Base-by-base conservation (phyloP, 2,113 vertebrate species). In the Caranx melampygus region DNA sequence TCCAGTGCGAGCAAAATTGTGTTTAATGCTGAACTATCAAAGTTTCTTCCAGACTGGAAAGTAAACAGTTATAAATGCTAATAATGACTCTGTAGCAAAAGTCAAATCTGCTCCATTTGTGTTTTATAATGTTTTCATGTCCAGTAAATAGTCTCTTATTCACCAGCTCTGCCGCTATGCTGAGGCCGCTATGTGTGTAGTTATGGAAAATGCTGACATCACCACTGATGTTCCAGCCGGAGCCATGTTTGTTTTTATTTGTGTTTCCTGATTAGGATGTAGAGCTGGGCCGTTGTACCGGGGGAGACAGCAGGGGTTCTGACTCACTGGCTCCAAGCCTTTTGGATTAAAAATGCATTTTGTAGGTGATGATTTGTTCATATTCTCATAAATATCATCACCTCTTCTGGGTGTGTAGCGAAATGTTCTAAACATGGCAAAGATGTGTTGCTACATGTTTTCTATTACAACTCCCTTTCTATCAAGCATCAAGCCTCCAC, bases 211-310 rank as follows among this genome's bases (percentile, higher is more conserved):
- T 73, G 63, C n/a, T 80, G 82, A 73, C 4, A 20, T 78, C 78
- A 61, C 2, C n/a, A 21, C 1, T 4, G 31, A 70, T 33, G 64
- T 54, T 72, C 9, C 62, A 73, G 37, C 16, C 33, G 2, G 65
- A 61, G 37, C 59, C 61, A 34, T 80, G 37, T 74, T 70, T 81
- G 74, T 72, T 76, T 75, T 67, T 51, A 8, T 76, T 63, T 66
- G 35, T 15, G 45, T 58, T 72, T 68, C 44, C 70, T 71, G 74
- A 72, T 83, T 49, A 35, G 49, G 18, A 34, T 44, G 44, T 59
- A 26, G n/a, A 66, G 64, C 61, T 55, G 55, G 42, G 12, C 7
- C 15, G 26, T 33, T 44, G 49, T 20, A 60, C 21, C 8, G 1
- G 61, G 42, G 13, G 33, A 65, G 31, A 15, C 54, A 71, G 64